Evolutionary conservation across 2,888 invertebrate species (phyloP), one percentile per base, ranked within the genome.

Genomic region (Herminia tarsipennalis): DNA sequence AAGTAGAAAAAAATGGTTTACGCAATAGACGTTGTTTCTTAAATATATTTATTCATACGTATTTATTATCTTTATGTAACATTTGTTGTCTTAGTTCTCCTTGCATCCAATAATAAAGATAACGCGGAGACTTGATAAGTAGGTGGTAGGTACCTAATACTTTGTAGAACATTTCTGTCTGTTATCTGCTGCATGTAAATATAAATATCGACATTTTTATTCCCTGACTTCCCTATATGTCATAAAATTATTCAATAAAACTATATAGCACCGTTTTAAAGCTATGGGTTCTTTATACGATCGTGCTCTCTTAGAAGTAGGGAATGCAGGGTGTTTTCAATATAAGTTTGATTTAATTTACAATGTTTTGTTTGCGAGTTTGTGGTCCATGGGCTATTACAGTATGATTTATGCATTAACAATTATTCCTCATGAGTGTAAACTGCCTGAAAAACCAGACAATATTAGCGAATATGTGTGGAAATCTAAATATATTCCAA

Each of bases 331-430:
- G 28, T 74, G 57, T 45, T 92, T 83, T 69, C 92, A 93, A 73
- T 79, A 67, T 43, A 71, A 70, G 40, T 88, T 83, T 63, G 87
- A 88, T 64, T 35, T 83, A n/a, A 54, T 87, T 20, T 83, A 89
- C 58, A 87, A 88, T 51, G 70, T 85, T 10, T 51, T 85, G 1
- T 76, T 90, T 17, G 69, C 84, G 4, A 63, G 65, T 1, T 69
- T 84, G 14, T 83, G 88, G 70, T 71, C 81, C 18, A 81, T 90
- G 69, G 76, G 84, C 3, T 86, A 86, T 58, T 72, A 84, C 56
- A 90, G 85, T 60, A 77, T 87, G 49, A 68, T 89, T 47, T 74
- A 92, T 47, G 81, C 86, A 27, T 70, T 92, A 22, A 80, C 85
- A 2, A 70, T 88, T 33, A 83, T 83, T 22, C 85, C 89, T 13